Percentiles rank a stretch among this genome's conserved stretches.
Conservation (phyloP, 2,113 vertebrate genomes). For the human region DNA sequence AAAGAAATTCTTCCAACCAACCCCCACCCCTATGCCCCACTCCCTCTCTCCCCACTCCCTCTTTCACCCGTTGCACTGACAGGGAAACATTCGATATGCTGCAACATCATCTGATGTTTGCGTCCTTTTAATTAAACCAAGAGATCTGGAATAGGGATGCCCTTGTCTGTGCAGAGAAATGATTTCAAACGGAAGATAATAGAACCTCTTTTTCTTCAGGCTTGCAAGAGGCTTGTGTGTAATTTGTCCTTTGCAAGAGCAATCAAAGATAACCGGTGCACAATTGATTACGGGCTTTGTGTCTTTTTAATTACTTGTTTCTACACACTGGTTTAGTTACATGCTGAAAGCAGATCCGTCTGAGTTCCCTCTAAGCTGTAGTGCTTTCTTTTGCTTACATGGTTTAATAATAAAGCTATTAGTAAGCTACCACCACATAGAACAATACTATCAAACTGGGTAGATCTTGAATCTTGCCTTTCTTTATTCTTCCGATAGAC, state of each 20-base stretch:
- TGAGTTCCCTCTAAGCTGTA: conserved; percentile 63
- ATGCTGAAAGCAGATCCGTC: conserved; percentile 79
- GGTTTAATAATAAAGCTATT: conserved; percentile 82
- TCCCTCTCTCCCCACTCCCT: neutral
- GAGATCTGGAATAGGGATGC: conserved; percentile 82
- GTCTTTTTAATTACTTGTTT: conserved; percentile 87
- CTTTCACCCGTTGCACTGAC: conserved; percentile 69
- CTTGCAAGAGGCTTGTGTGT: conserved; percentile 82
- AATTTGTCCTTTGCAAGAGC: conserved; percentile 85
- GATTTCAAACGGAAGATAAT: conserved; percentile 82
- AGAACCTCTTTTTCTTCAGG: conserved; percentile 76
- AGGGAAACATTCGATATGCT: conserved; percentile 80
- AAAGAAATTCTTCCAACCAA: conserved; percentile 74
- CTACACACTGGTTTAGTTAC: conserved; percentile 84
- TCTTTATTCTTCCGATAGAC: conserved; percentile 56
- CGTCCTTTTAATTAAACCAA: conserved; percentile 87
- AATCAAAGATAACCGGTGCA: conserved; percentile 86
- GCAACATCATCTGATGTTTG: conserved; percentile 83
- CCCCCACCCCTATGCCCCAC: neutral
- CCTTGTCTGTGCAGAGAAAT: conserved; percentile 84
- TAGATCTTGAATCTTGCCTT: conserved; percentile 63
- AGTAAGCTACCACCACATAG: conserved; percentile 66
- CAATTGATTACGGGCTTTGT: conserved; percentile 87
- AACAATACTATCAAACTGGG: conserved; percentile 74
- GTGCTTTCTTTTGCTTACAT: conserved; percentile 75